phyloP scores from a whole-genome alignment of 2,888 invertebrate species.

The Zaprionus lineosus region DNA sequence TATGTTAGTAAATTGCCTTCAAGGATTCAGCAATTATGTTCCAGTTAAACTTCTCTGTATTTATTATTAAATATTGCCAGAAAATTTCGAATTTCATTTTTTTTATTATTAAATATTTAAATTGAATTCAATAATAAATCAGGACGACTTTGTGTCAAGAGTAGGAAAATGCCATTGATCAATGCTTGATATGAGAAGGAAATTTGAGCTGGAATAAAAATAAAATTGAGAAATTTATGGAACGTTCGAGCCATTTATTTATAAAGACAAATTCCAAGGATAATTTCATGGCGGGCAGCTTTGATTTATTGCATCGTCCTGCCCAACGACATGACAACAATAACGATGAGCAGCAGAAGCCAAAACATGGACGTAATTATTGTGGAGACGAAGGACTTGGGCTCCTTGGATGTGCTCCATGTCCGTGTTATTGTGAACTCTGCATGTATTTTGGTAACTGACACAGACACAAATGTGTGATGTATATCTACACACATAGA shows the following conservation, averaged over 20 bases:
- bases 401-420: conserved; percentile 17
- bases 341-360: conserved; percentile 1
- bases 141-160: too few relatives aligned
- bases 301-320: conserved; percentile 64
- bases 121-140: too few relatives aligned
- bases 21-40: too few relatives aligned
- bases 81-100: too few relatives aligned
- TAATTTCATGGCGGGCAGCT: conserved; percentile 41
- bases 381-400: not conserved
- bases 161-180: too few relatives aligned
- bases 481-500: not conserved
- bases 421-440: conserved; percentile 19
- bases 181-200: not conserved
- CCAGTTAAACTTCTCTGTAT: too few relatives aligned
- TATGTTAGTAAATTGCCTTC: too few relatives aligned
- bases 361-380: conserved; percentile 42
- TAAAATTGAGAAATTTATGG: conserved; percentile 21
- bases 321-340: conserved; percentile 53
- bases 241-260: conserved; percentile 40
- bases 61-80: too few relatives aligned
- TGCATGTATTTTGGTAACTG: not conserved
- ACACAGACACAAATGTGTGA: too few relatives aligned
- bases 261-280: conserved; percentile 33
- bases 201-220: conserved; percentile 20
- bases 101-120: too few relatives aligned